Evolutionary conservation across 2,113 vertebrate species (phyloP).

Genomic region (Nannobrachium achirus): DNA sequence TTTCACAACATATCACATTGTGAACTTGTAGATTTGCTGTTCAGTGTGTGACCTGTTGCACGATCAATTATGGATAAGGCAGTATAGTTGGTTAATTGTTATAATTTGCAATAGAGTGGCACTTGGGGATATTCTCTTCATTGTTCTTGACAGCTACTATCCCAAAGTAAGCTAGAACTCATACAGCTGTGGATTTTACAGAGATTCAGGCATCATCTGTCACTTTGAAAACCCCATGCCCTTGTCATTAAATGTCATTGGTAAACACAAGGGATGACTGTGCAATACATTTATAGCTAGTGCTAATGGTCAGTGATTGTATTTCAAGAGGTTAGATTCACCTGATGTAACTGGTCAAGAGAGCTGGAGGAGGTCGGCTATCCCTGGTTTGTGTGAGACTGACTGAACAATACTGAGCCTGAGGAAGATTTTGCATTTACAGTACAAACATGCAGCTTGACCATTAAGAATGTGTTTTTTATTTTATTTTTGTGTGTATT

Average conservation of each 20-base stretch:
- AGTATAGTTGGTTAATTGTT: too few species aligned
- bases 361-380: conserved; percentile 11
- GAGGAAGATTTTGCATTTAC: conserved; percentile 52
- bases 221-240: neutral
- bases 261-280: conserved; percentile 33
- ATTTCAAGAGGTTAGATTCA: conserved; percentile 28
- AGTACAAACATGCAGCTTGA: conserved; percentile 73
- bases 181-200: neutral
- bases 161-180: neutral
- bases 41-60: too few species aligned
- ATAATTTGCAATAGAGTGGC: too few species aligned
- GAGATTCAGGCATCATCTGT: neutral
- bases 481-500: conserved; percentile 31
- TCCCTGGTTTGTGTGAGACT: conserved; percentile 39
- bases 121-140: neutral
- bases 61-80: too few species aligned
- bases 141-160: neutral
- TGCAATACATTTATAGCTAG: conserved; percentile 70
- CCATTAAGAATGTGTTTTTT: conserved; percentile 77
- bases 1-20: too few species aligned
- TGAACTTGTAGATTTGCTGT: too few species aligned
- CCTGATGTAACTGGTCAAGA: neutral
- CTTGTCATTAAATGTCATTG: neutral
- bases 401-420: conserved; percentile 78
- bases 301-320: conserved; percentile 36